Evolutionary conservation across 2,888 invertebrate genomes (phyloP).

Genomic region (Ichneumoninae sp.): DNA sequence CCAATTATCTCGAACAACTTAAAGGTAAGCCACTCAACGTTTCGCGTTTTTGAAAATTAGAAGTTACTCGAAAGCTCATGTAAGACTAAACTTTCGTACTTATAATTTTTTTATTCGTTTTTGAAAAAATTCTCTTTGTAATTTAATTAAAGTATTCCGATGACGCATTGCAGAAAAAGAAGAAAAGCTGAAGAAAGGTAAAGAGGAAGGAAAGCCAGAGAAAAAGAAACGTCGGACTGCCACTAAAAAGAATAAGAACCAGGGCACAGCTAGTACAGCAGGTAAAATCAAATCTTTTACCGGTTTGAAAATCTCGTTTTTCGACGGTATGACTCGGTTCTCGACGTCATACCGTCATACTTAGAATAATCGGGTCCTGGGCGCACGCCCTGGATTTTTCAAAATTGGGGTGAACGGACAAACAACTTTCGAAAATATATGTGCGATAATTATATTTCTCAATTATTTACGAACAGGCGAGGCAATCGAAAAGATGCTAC

Average conservation of each 20-base stretch:
- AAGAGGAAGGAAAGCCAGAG: conserved; percentile 94
- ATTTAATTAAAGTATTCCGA: neutral
- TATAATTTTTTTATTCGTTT: neutral
- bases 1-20: conserved; percentile 93
- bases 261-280: conserved; percentile 87
- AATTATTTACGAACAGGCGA: conserved; percentile 87
- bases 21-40: conserved; percentile 86
- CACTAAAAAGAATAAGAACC: conserved; percentile 87
- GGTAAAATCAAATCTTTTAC: conserved; percentile 77
- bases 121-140: neutral
- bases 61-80: neutral
- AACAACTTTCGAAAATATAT: neutral
- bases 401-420: too few species aligned
- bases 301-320: too few species aligned
- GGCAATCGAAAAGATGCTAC: conserved; percentile 98
- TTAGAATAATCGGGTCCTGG: too few species aligned
- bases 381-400: neutral
- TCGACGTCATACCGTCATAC: too few species aligned
- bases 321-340: too few species aligned
- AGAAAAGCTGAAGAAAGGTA: conserved; percentile 91
- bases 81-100: neutral
- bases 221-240: conserved; percentile 90
- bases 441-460: neutral
- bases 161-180: conserved; percentile 88
- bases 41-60: neutral